phyloP scores from a whole-genome alignment of 2,113 vertebrate genomes.

The Bagarius yarrelli region DNA sequence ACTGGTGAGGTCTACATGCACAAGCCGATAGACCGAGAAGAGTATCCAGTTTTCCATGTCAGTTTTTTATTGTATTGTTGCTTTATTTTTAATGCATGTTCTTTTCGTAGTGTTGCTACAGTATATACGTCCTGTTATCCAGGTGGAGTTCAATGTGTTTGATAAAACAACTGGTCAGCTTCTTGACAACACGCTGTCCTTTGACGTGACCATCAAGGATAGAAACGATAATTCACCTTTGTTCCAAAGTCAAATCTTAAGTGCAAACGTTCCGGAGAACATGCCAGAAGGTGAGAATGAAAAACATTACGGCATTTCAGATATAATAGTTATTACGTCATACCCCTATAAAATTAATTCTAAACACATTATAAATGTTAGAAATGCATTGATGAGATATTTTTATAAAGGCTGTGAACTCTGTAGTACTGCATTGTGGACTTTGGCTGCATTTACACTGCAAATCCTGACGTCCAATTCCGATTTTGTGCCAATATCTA shows the following conservation, averaged over 20 bases:
- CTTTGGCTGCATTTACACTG: too few species aligned
- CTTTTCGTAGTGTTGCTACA: too few species aligned
- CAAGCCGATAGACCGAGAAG: conserved; percentile 71
- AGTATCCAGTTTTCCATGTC: conserved; percentile 61
- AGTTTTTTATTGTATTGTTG: conserved; percentile 36
- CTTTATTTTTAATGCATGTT: too few species aligned
- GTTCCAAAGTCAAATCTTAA: conserved; percentile 57
- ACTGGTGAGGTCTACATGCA: conserved; percentile 62
- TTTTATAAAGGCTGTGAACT: too few species aligned
- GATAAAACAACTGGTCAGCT: rapidly evolving
- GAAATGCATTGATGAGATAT: too few species aligned
- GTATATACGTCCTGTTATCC: conserved; percentile 1
- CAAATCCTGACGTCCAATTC: too few species aligned
- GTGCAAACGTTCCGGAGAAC: conserved; percentile 60
- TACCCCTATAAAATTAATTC: too few species aligned
- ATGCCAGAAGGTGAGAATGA: conserved; percentile 29
- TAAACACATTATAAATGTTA: too few species aligned
- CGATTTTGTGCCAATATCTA: too few species aligned
- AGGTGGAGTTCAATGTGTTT: conserved; percentile 74
- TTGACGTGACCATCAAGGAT: conserved; percentile 74
- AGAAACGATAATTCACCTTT: conserved; percentile 77
- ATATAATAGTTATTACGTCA: neutral
- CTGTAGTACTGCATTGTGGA: too few species aligned
- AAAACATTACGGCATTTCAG: neutral
- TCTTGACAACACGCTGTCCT: conserved; percentile 70